phyloP scores from a whole-genome alignment of 2,797 vertebrate species.

The Sphenopsis melanotis region DNA sequence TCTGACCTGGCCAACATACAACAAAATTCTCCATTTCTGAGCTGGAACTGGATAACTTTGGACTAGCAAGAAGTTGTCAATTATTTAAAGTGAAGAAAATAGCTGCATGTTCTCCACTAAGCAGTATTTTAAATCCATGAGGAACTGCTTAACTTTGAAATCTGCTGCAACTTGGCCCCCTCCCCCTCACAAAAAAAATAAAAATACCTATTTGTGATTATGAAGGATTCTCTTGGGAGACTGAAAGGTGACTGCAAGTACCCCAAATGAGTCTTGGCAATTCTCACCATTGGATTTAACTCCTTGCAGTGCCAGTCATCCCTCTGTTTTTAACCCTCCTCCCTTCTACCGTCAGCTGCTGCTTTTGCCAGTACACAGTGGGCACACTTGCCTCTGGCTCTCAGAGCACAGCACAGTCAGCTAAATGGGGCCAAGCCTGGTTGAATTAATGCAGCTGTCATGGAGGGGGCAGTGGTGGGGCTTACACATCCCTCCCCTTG shows the following conservation, averaged over 20 bases:
- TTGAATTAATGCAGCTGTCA: not conserved
- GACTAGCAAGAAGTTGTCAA: not conserved
- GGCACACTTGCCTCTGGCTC: not conserved
- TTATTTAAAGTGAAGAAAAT: conserved; percentile 2
- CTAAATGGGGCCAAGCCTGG: not conserved
- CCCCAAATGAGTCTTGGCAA: not conserved
- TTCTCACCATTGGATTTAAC: not conserved
- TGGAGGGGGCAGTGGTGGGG: not conserved
- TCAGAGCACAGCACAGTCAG: not conserved
- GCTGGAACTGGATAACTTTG: not conserved
- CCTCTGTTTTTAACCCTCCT: not conserved
- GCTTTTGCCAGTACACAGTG: not conserved
- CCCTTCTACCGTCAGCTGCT: not conserved
- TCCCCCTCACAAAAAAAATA: not conserved
- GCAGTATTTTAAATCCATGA: not conserved
- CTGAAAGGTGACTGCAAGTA: not conserved
- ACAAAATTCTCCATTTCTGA: not conserved
- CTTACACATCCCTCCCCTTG: not conserved
- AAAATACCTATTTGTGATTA: not conserved
- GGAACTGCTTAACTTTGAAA: not conserved
- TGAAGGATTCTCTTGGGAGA: not conserved
- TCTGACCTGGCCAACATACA: not conserved
- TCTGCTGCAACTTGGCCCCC: not conserved
- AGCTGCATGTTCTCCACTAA: not conserved
- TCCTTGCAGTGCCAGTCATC: not conserved